Evolutionary conservation across 2,888 invertebrate genomes (phyloP).

Genomic region (Allolobophora icterica): DNA sequence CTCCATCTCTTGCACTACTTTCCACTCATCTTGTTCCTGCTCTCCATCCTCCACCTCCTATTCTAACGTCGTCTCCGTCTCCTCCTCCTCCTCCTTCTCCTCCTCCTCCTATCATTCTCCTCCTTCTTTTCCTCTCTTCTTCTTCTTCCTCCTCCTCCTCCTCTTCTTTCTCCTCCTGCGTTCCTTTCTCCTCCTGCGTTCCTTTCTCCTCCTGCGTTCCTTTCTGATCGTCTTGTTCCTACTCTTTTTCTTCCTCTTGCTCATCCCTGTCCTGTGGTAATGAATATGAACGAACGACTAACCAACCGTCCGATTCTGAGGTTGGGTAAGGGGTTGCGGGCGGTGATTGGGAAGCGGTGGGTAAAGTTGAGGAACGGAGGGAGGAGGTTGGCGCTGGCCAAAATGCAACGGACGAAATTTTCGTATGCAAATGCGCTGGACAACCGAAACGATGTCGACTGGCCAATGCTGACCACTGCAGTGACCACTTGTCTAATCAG

Average conservation of each 20-base stretch:
- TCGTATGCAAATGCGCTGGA: slow-evolving; percentile 1
- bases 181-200: too few relatives aligned
- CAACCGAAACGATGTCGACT: background rate
- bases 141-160: background rate
- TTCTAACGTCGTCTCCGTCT: background rate
- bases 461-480: too few relatives aligned
- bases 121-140: too few relatives aligned
- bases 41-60: too few relatives aligned
- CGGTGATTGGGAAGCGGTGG: background rate
- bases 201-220: too few relatives aligned
- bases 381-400: background rate
- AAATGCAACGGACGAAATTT: background rate
- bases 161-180: background rate
- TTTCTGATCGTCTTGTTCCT: background rate
- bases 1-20: too few relatives aligned
- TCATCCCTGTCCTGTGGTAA: background rate
- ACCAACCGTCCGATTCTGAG: too few relatives aligned
- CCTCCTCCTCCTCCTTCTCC: too few relatives aligned
- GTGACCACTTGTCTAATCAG: background rate
- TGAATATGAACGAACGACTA: too few relatives aligned
- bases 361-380: background rate
- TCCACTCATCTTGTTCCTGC: too few relatives aligned
- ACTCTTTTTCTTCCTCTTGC: background rate
- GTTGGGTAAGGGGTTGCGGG: background rate
- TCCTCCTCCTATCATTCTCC: too few relatives aligned